Evolutionary conservation across 2,888 invertebrate genomes (phyloP).

Genomic region (Iselma pallidipennis): DNA sequence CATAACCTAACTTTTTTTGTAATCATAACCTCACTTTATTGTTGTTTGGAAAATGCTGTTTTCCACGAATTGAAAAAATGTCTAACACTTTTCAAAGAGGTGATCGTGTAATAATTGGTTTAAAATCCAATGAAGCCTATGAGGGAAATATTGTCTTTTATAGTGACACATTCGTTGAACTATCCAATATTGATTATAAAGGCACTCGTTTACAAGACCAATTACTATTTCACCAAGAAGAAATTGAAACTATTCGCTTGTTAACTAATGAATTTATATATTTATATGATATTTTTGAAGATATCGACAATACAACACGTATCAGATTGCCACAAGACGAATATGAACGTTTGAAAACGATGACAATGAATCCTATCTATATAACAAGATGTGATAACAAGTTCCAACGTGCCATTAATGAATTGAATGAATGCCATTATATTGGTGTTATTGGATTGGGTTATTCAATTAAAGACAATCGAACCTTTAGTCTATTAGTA

Average conservation of each 20-base stretch:
- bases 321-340: slow-evolving; percentile 9
- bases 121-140: slow-evolving; percentile 1
- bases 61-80: too few species aligned
- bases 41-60: too few species aligned
- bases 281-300: not conserved
- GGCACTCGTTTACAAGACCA: not conserved
- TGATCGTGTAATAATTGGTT: slow-evolving; percentile 12
- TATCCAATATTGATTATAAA: not conserved
- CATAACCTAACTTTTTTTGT: too few species aligned
- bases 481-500: slow-evolving; percentile 9
- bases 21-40: too few species aligned
- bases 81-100: not conserved
- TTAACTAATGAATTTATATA: not conserved
- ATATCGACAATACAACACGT: not conserved
- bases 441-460: slow-evolving; percentile 18
- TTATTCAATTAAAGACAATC: not conserved
- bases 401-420: slow-evolving; percentile 3
- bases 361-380: slow-evolving; percentile 1
- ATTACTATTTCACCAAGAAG: not conserved
- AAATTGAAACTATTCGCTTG: not conserved
- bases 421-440: slow-evolving; percentile 8
- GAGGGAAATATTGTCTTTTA: slow-evolving; percentile 4
- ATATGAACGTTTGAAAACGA: slow-evolving; percentile 7
- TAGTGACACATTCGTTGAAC: not conserved
- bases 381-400: not conserved